A percentile compares a stretch with the other conserved stretches of the same genome.
Evolutionary conservation across 2,888 invertebrate genomes (phyloP).

Genomic region (Biston betularia): DNA sequence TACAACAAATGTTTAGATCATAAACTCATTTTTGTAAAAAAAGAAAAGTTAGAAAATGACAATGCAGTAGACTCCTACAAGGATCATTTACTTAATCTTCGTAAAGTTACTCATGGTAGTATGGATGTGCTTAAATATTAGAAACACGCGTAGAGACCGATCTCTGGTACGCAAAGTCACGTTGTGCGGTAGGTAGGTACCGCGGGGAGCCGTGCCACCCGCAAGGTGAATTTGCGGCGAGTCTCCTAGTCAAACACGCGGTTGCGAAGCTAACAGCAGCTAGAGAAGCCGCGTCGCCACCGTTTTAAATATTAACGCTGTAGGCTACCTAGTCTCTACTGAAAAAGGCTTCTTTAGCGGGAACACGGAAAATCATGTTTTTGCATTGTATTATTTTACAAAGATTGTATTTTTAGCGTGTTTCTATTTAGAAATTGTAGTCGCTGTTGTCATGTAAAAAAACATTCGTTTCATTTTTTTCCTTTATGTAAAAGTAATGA

Average conservation of each 20-base stretch:
- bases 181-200: neutral
- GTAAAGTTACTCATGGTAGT: no score
- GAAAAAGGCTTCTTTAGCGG: constrained; percentile 49
- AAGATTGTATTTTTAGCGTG: no score
- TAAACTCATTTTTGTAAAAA: neutral
- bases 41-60: neutral
- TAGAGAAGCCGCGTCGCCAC: constrained; percentile 70
- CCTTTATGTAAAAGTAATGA: no score
- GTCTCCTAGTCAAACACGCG: constrained; percentile 59
- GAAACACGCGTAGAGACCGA: neutral
- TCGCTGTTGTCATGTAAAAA: no score
- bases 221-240: constrained; percentile 32
- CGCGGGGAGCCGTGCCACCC: constrained; percentile 12
- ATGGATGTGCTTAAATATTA: neutral
- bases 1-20: neutral
- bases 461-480: no score
- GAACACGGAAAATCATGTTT: no score
- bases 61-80: neutral
- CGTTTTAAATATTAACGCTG: constrained; percentile 78
- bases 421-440: no score
- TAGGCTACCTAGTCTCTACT: constrained; percentile 56
- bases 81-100: neutral
- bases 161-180: neutral
- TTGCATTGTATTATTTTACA: no score
- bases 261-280: constrained; percentile 73